Conservation (phyloP, 2,113 vertebrate genomes). For the Dromiciops gliroides region DNA sequence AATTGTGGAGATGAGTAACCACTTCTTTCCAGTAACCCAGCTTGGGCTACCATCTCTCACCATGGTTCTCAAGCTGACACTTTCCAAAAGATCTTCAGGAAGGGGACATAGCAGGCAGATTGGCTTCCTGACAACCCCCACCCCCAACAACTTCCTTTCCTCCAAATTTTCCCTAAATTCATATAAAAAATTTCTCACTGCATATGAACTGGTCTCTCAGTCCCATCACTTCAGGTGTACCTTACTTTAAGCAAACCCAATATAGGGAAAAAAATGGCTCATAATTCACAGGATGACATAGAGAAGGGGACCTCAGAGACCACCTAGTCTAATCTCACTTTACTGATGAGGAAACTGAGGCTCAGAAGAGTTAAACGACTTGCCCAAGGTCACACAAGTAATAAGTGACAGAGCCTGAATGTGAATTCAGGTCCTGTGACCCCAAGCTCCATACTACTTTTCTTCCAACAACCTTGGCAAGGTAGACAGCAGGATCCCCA, state of each 20-base stretch:
- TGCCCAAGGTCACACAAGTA: background rate
- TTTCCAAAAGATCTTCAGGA: constrained; percentile 58
- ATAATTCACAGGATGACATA: background rate
- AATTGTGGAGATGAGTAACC: background rate
- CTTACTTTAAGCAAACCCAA: constrained; percentile 47
- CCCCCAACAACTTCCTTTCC: background rate
- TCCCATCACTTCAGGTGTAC: background rate
- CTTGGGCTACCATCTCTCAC: constrained; percentile 39
- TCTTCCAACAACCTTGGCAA: background rate
- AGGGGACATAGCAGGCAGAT: constrained; percentile 11
- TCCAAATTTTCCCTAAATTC: background rate
- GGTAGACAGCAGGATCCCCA: background rate
- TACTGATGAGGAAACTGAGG: background rate
- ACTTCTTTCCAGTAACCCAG: background rate
- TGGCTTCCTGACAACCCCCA: background rate
- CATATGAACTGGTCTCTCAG: constrained; percentile 21
- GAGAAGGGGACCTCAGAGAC: background rate
- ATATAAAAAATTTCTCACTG: background rate
- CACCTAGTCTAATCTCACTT: background rate
- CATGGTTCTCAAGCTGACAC: constrained; percentile 48
- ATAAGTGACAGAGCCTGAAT: background rate
- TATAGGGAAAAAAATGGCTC: constrained; percentile 19
- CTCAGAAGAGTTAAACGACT: too few relatives aligned
- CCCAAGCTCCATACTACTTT: background rate
- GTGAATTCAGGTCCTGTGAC: background rate